phyloP scores from a whole-genome alignment of 1,140 invertebrate species.

The Ditylenchus dipsaci region DNA sequence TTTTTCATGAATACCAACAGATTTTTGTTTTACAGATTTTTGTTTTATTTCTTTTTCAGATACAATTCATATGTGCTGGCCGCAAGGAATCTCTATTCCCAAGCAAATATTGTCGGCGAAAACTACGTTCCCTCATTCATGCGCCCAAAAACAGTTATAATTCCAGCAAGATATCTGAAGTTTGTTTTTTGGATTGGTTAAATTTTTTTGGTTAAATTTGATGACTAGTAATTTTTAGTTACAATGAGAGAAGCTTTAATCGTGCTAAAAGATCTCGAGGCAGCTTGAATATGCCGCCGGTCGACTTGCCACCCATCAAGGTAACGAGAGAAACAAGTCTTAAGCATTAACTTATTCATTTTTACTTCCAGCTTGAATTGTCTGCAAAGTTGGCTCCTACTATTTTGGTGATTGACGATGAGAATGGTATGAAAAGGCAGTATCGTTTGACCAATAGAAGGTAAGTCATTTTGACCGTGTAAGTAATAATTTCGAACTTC shows the following conservation, averaged over 20 bases:
- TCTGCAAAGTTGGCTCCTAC: slow-evolving; percentile 43
- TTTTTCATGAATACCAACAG: slow-evolving; percentile 12
- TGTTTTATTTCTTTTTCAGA: neutral
- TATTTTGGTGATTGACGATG: slow-evolving; percentile 43
- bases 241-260: slow-evolving; percentile 7
- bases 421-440: slow-evolving; percentile 43
- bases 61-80: neutral
- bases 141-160: slow-evolving; percentile 5
- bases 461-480: too few relatives aligned
- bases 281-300: slow-evolving; percentile 2
- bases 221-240: neutral
- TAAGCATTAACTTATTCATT: too few relatives aligned
- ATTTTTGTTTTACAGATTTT: neutral
- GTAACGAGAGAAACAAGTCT: too few relatives aligned
- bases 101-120: slow-evolving; percentile 21
- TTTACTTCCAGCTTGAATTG: slow-evolving; percentile 21
- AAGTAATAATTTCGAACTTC: too few relatives aligned
- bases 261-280: neutral
- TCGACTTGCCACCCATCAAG: slow-evolving; percentile 21
- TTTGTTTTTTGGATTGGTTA: neutral
- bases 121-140: slow-evolving; percentile 15
- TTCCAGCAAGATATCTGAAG: slow-evolving; percentile 6
- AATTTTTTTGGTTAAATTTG: neutral
- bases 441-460: slow-evolving; percentile 42
- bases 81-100: slow-evolving; percentile 5